These are phyloP conservation scores for Ochropleura plecta DNA, from an alignment of 2,888 invertebrate species.

Conservation along the genomic window DNA sequence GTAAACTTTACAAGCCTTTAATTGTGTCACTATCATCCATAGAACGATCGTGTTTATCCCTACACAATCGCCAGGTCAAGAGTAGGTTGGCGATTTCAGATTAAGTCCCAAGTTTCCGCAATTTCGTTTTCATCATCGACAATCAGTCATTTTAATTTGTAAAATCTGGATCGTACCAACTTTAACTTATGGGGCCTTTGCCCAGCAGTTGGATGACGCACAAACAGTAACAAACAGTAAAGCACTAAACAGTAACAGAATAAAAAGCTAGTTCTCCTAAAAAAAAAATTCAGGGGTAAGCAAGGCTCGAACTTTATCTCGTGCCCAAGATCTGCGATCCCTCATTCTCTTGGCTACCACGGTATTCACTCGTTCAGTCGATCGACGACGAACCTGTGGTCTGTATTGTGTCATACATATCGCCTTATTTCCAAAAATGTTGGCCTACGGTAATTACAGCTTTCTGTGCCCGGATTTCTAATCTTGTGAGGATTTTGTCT, in stretches of 20 bases:
- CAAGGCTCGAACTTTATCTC: too few relatives aligned
- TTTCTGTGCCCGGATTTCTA: not conserved
- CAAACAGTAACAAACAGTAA: too few relatives aligned
- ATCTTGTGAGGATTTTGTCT: not conserved
- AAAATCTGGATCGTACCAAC: too few relatives aligned
- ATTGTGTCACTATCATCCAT: not conserved
- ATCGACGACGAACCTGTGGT: not conserved
- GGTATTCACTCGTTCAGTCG: not conserved
- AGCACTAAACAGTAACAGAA: too few relatives aligned
- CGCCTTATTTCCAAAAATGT: not conserved
- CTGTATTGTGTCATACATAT: not conserved
- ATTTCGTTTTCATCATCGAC: not conserved
- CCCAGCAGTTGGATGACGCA: too few relatives aligned
- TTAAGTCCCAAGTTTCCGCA: not conserved
- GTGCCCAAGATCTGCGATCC: not conserved
- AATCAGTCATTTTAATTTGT: not conserved
- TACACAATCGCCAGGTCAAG: not conserved
- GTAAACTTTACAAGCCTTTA: not conserved
- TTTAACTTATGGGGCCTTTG: too few relatives aligned
- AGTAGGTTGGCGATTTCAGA: not conserved
- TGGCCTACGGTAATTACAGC: not conserved
- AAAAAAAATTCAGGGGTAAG: not conserved
- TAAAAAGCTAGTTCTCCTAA: not conserved
- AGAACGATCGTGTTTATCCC: slow-evolving; percentile 3
- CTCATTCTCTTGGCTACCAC: not conserved